Conservation (phyloP, 2,888 invertebrate species). For the Diaperis boleti region DNA sequence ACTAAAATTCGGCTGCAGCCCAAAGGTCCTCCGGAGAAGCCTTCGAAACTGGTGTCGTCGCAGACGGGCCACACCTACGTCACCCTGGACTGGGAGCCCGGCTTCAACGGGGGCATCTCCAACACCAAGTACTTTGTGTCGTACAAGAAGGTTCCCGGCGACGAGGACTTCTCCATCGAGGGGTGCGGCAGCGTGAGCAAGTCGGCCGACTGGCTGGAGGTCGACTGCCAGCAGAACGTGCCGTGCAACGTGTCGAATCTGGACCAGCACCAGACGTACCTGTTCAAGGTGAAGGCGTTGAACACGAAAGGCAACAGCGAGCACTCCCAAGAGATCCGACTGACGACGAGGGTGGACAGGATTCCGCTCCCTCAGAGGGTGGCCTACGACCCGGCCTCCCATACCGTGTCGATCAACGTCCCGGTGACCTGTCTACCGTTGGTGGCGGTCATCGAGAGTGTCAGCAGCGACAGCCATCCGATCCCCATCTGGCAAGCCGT, state of each 20-base stretch:
- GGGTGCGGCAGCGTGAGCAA: constrained; percentile 73
- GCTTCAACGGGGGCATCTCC: constrained; percentile 89
- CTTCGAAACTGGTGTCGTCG: constrained; percentile 77
- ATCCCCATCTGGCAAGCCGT: constrained; percentile 77
- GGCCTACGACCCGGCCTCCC: constrained; percentile 84
- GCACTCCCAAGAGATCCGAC: constrained; percentile 85
- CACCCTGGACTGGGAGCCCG: constrained; percentile 87
- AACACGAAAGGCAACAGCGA: constrained; percentile 91
- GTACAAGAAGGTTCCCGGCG: constrained; percentile 77
- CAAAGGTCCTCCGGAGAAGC: constrained; percentile 89
- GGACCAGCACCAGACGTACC: constrained; percentile 88
- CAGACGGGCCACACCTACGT: constrained; percentile 85
- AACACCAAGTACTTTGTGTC: constrained; percentile 91
- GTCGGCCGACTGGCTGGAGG: constrained; percentile 81
- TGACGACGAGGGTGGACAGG: constrained; percentile 86
- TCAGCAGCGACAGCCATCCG: constrained; percentile 71
- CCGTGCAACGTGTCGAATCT: constrained; percentile 90
- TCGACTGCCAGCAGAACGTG: constrained; percentile 86
- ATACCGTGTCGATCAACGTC: constrained; percentile 82
- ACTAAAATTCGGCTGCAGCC: constrained; percentile 85
- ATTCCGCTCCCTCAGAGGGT: constrained; percentile 86
- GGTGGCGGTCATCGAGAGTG: constrained; percentile 81
- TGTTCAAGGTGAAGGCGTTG: constrained; percentile 89
- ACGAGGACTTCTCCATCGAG: constrained; percentile 72
- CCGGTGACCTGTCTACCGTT: constrained; percentile 83